These are phyloP conservation scores for Kryptolebias marmoratus DNA, from an alignment of 2,113 vertebrate species.

Conservation along the genomic window DNA sequence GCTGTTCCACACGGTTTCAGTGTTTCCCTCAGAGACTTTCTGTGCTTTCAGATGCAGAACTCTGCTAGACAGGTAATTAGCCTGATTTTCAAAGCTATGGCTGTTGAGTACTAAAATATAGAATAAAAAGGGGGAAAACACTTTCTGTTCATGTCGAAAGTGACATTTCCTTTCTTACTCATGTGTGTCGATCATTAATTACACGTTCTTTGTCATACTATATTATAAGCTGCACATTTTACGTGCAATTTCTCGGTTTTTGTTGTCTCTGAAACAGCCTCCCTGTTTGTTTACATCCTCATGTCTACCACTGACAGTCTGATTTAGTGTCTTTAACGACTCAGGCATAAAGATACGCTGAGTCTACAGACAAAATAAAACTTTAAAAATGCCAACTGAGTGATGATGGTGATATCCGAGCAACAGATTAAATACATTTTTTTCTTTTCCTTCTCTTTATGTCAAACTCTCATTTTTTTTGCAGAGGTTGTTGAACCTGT, in stretches of 20 bases:
- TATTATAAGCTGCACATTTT: not conserved
- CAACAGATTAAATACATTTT: not conserved
- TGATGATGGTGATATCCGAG: slow-evolving; percentile 4
- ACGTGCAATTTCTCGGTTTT: not conserved
- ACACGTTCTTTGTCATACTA: not conserved
- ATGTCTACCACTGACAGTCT: slow-evolving; percentile 14
- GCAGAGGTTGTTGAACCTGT: too few species aligned
- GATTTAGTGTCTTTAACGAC: slow-evolving; percentile 33
- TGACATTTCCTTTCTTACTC: not conserved
- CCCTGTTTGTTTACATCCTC: slow-evolving; percentile 29
- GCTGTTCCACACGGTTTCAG: slow-evolving; percentile 51
- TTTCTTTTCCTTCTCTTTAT: not conserved
- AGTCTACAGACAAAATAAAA: not conserved
- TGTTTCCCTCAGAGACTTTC: slow-evolving; percentile 31
- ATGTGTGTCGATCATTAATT: not conserved
- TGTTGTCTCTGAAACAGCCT: not conserved
- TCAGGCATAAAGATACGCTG: slow-evolving; percentile 11
- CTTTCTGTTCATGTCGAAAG: not conserved
- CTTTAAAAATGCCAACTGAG: not conserved
- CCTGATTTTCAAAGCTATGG: not conserved
- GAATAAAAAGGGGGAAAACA: not conserved
- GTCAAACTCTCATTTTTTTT: not conserved
- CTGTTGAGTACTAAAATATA: not conserved
- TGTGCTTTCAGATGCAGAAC: slow-evolving; percentile 17
- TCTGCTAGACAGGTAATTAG: slow-evolving; percentile 21